Conservation (phyloP, 2,888 invertebrate genomes). For the Catocala nupta region DNA sequence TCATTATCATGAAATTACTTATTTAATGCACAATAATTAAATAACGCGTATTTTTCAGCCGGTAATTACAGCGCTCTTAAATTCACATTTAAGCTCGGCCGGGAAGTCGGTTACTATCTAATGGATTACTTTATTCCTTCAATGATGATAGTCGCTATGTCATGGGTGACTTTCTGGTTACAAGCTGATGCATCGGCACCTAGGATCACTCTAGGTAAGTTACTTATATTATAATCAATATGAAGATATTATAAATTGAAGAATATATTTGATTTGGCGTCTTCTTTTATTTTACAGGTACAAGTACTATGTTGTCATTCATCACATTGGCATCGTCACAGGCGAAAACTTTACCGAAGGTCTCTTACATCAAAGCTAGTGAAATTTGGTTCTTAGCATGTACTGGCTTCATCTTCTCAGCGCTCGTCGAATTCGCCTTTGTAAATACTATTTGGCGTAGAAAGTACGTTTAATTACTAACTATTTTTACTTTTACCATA, state of each 20-base stretch:
- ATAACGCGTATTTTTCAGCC: constrained; percentile 81
- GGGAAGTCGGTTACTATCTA: constrained; percentile 95
- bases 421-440: constrained; percentile 95
- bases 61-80: constrained; percentile 94
- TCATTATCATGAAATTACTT: constrained; percentile 28
- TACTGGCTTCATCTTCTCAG: constrained; percentile 94
- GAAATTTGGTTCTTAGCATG: constrained; percentile 97
- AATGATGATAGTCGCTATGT: constrained; percentile 94
- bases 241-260: no score
- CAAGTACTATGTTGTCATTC: constrained; percentile 95
- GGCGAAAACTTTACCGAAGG: constrained; percentile 94
- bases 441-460: constrained; percentile 96
- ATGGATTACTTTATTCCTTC: constrained; percentile 96
- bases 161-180: constrained; percentile 96
- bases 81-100: constrained; percentile 92
- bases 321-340: constrained; percentile 95
- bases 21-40: constrained; percentile 21
- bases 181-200: constrained; percentile 95
- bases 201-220: constrained; percentile 91
- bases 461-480: constrained; percentile 85
- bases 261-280: no score
- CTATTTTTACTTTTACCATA: no score
- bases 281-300: constrained; percentile 84
- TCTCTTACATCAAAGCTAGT: constrained; percentile 95
- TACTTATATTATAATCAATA: no score